A percentile compares a stretch with the other conserved stretches of the same genome.
phyloP scores from a whole-genome alignment of 2,113 vertebrate genomes.

The Upupa epops region DNA sequence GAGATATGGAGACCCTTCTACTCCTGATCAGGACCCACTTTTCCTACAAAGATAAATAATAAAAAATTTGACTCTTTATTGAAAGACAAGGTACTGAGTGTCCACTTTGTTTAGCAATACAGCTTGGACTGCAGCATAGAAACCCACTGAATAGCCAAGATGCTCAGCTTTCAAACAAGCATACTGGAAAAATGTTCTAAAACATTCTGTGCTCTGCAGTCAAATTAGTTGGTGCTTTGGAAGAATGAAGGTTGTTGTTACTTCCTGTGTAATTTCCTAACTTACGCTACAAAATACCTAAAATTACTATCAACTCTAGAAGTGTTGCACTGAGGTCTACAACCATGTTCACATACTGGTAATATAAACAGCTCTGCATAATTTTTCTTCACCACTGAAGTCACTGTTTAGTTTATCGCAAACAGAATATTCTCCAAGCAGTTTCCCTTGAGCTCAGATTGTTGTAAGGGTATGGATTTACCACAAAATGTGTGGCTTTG shows the following conservation, averaged over 20 bases:
- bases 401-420: slow-evolving; percentile 53
- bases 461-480: slow-evolving; percentile 56
- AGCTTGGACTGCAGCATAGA: neutral
- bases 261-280: slow-evolving; percentile 26
- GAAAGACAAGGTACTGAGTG: neutral
- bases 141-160: neutral
- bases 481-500: slow-evolving; percentile 39
- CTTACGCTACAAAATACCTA: neutral
- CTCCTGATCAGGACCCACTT: neutral
- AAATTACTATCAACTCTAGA: slow-evolving; percentile 17
- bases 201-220: neutral
- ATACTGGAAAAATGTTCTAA: neutral
- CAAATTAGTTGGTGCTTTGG: neutral
- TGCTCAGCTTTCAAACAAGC: neutral
- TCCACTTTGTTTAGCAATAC: neutral
- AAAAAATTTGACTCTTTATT: neutral
- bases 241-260: slow-evolving; percentile 1
- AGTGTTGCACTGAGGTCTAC: slow-evolving; percentile 25
- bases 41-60: neutral
- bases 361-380: slow-evolving; percentile 35
- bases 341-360: slow-evolving; percentile 11
- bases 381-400: no score
- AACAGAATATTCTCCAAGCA: slow-evolving; percentile 53
- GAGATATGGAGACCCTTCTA: neutral
- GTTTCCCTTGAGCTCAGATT: slow-evolving; percentile 61